Conservation (phyloP, 2,888 invertebrate genomes). For the Balanococcus diminutus region DNA sequence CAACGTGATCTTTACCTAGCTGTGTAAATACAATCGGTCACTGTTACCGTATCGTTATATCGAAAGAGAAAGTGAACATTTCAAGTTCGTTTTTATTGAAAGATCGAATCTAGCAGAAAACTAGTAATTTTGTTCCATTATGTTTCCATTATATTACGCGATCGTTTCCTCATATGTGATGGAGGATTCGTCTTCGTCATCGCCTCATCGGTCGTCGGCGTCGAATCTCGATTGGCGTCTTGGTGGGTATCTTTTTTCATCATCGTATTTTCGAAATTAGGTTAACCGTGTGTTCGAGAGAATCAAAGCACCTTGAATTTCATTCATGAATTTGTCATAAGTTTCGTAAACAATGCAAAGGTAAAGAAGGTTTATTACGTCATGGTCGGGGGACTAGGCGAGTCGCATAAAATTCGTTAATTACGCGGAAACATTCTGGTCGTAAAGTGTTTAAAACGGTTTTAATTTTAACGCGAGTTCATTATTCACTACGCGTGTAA, state of each 20-base stretch:
- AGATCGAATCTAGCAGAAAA: conserved; percentile 26
- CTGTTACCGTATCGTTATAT: conserved; percentile 47
- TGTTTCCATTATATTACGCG: neutral
- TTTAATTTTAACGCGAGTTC: neutral
- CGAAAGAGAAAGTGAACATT: conserved; percentile 47
- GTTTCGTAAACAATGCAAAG: neutral
- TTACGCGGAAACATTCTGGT: neutral
- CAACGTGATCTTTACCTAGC: conserved; percentile 46
- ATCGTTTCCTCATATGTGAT: neutral
- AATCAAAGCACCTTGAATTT: conserved; percentile 19
- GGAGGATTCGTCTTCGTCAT: no score
- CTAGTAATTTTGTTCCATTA: neutral
- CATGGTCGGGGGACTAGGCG: neutral
- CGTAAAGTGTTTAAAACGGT: neutral
- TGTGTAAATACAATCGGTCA: conserved; percentile 47
- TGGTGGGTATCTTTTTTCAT: neutral
- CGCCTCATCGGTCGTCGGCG: no score
- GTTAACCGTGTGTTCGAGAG: neutral
- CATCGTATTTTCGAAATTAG: neutral
- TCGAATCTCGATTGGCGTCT: neutral
- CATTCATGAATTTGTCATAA: neutral
- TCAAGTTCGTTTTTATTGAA: conserved; percentile 11
- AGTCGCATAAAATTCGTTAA: neutral
- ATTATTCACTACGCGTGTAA: neutral
- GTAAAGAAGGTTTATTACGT: neutral